A percentile compares a stretch with the other conserved stretches of the same genome.
Conservation (phyloP, 1,140 invertebrate genomes). For the Sitobion miscanthi region DNA sequence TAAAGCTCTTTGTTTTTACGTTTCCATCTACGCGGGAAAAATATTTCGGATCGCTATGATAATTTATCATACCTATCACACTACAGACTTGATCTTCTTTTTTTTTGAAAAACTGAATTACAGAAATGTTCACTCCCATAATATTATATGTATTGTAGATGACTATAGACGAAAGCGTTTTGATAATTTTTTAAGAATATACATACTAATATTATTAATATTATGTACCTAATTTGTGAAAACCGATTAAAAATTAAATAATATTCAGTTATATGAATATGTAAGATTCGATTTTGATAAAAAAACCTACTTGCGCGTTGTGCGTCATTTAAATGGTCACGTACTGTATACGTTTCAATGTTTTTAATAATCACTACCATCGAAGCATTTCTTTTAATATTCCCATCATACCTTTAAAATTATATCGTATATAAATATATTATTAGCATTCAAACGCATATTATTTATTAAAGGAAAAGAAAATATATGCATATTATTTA, state of each 20-base stretch:
- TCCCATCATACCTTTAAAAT: not conserved
- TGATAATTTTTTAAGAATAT: not conserved
- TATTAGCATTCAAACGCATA: not conserved
- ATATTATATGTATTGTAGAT: not conserved
- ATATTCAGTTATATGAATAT: not conserved
- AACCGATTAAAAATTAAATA: not conserved
- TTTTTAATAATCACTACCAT: not conserved
- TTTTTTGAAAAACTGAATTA: not conserved
- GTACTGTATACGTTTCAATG: not conserved
- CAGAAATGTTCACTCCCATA: not conserved
- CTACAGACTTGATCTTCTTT: not conserved
- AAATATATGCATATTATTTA: not conserved
- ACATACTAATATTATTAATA: too few species aligned
- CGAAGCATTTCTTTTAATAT: not conserved
- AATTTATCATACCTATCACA: not conserved
- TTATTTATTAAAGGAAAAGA: not conserved
- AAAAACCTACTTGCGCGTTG: not conserved
- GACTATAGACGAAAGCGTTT: not conserved
- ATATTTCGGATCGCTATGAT: not conserved
- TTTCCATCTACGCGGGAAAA: not conserved
- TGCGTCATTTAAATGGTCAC: not conserved
- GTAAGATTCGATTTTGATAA: not conserved
- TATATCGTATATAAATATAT: not conserved
- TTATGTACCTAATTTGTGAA: not conserved
- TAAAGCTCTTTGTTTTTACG: not conserved